phyloP scores from a whole-genome alignment of 2,888 invertebrate species.

The Emesis russula region DNA sequence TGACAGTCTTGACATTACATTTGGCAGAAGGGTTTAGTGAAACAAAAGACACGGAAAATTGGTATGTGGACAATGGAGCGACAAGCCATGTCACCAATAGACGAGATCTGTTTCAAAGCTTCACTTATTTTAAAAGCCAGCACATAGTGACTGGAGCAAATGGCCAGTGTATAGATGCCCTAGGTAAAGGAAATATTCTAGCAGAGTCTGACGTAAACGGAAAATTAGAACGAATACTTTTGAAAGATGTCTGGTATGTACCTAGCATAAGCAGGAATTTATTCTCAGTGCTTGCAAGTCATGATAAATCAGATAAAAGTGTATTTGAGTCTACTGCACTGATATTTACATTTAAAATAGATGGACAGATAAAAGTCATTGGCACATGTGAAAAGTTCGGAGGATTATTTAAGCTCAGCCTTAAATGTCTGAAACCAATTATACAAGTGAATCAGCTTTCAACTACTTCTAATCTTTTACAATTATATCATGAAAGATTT shows the following conservation, averaged over 20 bases:
- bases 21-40: neutral
- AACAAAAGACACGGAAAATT: conserved; percentile 2
- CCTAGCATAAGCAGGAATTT: conserved; percentile 32
- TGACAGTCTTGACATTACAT: neutral
- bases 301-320: conserved; percentile 16
- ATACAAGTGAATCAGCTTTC: conserved; percentile 66
- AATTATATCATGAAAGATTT: conserved; percentile 23
- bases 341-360: neutral
- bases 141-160: conserved; percentile 14
- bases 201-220: too few species aligned
- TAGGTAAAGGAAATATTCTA: too few species aligned
- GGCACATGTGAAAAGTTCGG: conserved; percentile 16
- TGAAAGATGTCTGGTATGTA: conserved; percentile 32
- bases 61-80: conserved; percentile 52
- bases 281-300: conserved; percentile 40
- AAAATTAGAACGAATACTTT: neutral
- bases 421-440: conserved; percentile 23
- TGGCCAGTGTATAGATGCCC: neutral
- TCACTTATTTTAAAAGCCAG: neutral
- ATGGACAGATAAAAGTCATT: conserved; percentile 23
- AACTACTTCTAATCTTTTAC: conserved; percentile 25
- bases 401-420: conserved; percentile 26
- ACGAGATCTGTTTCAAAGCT: conserved; percentile 8
- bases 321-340: neutral
- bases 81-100: conserved; percentile 42